Evolutionary conservation across 2,113 vertebrate species (phyloP).

Genomic region (Macheiramphus alcinus): DNA sequence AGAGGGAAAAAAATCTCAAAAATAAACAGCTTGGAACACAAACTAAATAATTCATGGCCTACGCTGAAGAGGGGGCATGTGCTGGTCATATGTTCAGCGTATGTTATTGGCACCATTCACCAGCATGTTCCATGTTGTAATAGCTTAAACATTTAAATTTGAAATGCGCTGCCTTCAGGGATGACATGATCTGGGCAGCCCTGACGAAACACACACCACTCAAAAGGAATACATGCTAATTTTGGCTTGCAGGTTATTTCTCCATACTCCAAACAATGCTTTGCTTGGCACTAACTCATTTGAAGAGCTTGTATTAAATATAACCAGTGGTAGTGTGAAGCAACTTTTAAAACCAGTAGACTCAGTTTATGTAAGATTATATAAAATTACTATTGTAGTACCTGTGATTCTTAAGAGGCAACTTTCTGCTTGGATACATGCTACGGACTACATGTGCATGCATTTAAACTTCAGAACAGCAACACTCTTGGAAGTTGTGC

Average conservation of each 20-base stretch:
- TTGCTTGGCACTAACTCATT: slow-evolving; percentile 24
- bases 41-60: not conserved
- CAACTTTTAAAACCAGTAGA: slow-evolving; percentile 5
- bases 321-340: not conserved
- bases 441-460: not conserved
- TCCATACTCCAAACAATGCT: slow-evolving; percentile 46
- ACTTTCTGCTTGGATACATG: not conserved
- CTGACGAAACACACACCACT: slow-evolving; percentile 33
- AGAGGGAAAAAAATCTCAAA: not conserved
- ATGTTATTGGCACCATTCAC: slow-evolving; percentile 33
- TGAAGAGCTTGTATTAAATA: not conserved
- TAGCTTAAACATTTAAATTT: slow-evolving; percentile 15
- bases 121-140: slow-evolving; percentile 46
- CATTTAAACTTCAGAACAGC: not conserved
- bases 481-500: not conserved
- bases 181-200: slow-evolving; percentile 53
- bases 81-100: slow-evolving; percentile 47
- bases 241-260: slow-evolving; percentile 53
- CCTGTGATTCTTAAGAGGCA: not conserved
- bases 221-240: slow-evolving; percentile 7
- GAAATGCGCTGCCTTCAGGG: slow-evolving; percentile 52
- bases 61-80: not conserved
- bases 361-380: not conserved
- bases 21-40: slow-evolving; percentile 31
- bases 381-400: not conserved